These are phyloP conservation scores for Diadema setosum DNA, from an alignment of 35 echinoderm and acorn worm species.

Conservation along the genomic window DNA sequence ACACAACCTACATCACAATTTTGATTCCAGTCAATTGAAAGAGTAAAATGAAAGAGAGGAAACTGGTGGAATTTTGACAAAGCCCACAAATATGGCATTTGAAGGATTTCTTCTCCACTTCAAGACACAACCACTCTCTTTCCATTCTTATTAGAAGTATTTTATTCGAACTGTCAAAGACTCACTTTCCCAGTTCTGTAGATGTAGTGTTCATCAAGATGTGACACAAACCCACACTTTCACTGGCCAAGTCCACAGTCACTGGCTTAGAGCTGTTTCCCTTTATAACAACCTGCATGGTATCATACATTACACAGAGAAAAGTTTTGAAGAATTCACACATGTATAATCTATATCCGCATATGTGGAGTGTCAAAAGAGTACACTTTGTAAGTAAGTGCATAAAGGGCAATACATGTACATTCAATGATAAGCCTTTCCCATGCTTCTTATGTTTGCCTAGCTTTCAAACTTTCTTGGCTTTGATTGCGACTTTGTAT, in stretches of 20 bases:
- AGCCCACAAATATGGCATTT: background rate
- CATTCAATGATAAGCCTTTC: background rate
- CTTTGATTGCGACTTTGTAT: no score
- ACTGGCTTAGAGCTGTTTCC: background rate
- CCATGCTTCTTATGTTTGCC: background rate
- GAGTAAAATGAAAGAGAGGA: background rate
- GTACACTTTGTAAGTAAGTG: background rate
- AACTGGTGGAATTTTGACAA: background rate
- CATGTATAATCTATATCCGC: background rate
- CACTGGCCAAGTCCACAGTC: background rate
- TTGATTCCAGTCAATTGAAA: background rate
- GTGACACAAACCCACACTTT: background rate
- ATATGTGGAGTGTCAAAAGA: background rate
- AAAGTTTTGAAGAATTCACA: background rate
- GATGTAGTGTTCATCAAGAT: slow-evolving; percentile 40
- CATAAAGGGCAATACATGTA: background rate
- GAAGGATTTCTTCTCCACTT: background rate
- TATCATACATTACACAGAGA: background rate
- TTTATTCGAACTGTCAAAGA: background rate
- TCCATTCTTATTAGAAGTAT: background rate
- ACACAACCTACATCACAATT: background rate
- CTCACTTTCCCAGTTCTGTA: slow-evolving; percentile 50
- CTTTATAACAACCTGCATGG: background rate
- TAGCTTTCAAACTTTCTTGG: background rate
- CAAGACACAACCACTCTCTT: background rate